Evolutionary conservation across 1,140 invertebrate species (phyloP).

Genomic region (Trichoplusia ni): DNA sequence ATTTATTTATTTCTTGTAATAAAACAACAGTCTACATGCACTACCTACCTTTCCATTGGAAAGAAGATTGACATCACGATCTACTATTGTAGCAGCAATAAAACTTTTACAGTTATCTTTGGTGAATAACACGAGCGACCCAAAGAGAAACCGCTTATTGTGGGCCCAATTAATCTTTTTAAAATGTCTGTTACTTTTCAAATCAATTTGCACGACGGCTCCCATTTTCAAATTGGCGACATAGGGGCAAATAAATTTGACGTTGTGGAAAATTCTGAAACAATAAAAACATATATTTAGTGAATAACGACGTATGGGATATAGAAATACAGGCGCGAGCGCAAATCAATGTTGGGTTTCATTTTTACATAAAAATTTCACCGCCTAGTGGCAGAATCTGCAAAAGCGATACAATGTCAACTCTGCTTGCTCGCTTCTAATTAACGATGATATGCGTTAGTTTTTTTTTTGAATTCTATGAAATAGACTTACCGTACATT

Average conservation of each 20-base stretch:
- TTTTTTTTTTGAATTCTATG: no score
- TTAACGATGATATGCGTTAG: neutral
- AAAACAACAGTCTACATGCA: no score
- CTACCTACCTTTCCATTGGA: constrained; percentile 77
- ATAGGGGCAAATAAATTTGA: constrained; percentile 57
- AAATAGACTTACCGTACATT: constrained; percentile 57
- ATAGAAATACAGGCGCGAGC: neutral
- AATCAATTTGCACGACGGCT: constrained; percentile 57
- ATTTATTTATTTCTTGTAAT: no score
- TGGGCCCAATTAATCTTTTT: constrained; percentile 59
- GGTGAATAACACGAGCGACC: constrained; percentile 88
- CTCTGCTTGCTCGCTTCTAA: no score
- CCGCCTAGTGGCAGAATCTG: no score
- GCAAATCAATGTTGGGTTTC: neutral
- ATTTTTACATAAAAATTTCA: no score
- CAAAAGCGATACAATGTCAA: no score
- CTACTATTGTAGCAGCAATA: constrained; percentile 85
- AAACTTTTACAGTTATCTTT: constrained; percentile 85
- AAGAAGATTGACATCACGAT: constrained; percentile 80
- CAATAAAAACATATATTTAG: neutral
- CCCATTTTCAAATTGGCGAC: constrained; percentile 52
- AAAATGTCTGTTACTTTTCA: constrained; percentile 46
- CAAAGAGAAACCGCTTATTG: constrained; percentile 85
- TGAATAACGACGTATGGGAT: neutral
- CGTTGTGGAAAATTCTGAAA: constrained; percentile 61